Conservation (phyloP, 1,140 invertebrate genomes). For the Trypoxylus dichotomus region DNA sequence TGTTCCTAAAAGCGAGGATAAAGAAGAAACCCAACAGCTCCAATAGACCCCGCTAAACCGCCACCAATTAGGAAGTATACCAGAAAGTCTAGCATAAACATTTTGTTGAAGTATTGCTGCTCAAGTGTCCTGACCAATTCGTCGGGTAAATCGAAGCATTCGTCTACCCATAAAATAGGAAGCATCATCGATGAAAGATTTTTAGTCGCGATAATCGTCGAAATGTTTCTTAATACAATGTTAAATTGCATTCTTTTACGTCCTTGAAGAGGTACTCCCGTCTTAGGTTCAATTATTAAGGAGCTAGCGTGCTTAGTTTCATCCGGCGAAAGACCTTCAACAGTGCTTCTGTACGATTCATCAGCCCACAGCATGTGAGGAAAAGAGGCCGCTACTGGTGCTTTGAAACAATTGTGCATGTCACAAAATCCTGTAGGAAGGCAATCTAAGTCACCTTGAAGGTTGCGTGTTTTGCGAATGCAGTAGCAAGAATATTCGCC, state of each 20-base stretch:
- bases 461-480: constrained; percentile 35
- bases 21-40: neutral
- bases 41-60: neutral
- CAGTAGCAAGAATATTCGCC: constrained; percentile 44
- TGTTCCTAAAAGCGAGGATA: neutral
- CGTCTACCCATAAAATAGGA: constrained; percentile 46
- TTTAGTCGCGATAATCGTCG: constrained; percentile 15
- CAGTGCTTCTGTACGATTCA: constrained; percentile 36
- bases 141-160: constrained; percentile 38
- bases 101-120: constrained; percentile 12
- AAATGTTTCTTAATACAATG: constrained; percentile 33
- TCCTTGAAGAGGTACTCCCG: constrained; percentile 41
- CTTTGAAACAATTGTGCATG: constrained; percentile 41
- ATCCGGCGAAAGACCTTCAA: constrained; percentile 36
- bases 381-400: constrained; percentile 41
- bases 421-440: constrained; percentile 45
- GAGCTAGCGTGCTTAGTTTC: constrained; percentile 37
- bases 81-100: constrained; percentile 21
- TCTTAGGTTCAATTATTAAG: constrained; percentile 43
- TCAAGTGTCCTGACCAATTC: constrained; percentile 28
- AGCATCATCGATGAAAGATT: constrained; percentile 35
- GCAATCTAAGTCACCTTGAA: constrained; percentile 36
- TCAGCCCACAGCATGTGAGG: constrained; percentile 46
- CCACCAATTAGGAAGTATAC: constrained; percentile 30
- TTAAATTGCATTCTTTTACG: constrained; percentile 42